A percentile compares a stretch with the other conserved stretches of the same genome.
These are phyloP conservation scores for Cyprinodon diabolis DNA, from an alignment of 2,797 vertebrate genomes.

Conservation along the genomic window DNA sequence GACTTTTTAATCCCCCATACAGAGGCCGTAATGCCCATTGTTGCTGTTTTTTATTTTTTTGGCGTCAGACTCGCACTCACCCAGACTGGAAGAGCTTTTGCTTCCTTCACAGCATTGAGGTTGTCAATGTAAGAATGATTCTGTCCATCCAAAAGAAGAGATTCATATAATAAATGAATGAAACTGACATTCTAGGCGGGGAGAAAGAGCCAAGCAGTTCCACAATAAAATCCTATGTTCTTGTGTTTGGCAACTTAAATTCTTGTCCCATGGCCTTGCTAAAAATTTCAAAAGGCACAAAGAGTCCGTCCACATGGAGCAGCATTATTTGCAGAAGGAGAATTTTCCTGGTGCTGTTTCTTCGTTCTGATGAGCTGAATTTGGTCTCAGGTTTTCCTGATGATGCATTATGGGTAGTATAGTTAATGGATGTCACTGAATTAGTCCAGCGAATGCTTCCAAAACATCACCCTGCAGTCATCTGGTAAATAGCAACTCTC, in stretches of 20 bases:
- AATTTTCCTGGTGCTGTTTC: constrained; percentile 41
- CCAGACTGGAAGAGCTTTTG: constrained; percentile 45
- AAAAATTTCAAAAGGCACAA: constrained; percentile 26
- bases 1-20: constrained; percentile 12
- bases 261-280: constrained; percentile 36
- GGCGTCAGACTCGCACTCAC: constrained; percentile 50
- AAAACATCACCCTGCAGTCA: constrained; percentile 19
- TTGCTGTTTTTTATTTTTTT: constrained; percentile 52
- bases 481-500: constrained; percentile 8
- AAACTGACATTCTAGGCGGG: constrained; percentile 33
- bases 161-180: not conserved
- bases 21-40: constrained; percentile 63
- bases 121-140: constrained; percentile 41
- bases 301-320: constrained; percentile 44
- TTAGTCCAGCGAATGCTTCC: constrained; percentile 18
- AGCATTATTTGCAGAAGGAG: constrained; percentile 42
- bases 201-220: constrained; percentile 17
- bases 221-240: constrained; percentile 25
- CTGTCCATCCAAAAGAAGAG: constrained; percentile 42
- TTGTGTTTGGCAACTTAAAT: constrained; percentile 65
- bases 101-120: constrained; percentile 75
- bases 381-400: constrained; percentile 4
- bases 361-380: constrained; percentile 6
- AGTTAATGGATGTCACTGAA: constrained; percentile 11
- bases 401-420: constrained; percentile 53